Evolutionary conservation across 2,888 invertebrate genomes (phyloP), one percentile per base, ranked within the genome.

Genomic region (Dynastes grantii): DNA sequence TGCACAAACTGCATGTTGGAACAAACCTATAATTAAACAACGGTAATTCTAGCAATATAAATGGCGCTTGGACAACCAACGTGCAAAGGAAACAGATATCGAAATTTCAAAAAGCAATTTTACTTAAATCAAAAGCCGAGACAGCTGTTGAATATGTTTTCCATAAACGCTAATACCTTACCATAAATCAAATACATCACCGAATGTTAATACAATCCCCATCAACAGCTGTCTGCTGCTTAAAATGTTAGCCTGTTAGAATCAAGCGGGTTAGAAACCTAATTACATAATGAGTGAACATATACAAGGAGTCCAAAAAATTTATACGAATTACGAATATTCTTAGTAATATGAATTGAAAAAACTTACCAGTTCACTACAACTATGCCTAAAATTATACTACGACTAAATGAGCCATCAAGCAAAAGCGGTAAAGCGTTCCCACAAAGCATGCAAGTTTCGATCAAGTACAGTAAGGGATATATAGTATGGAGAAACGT

Each of bases 381-480:
- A 61, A 63, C 61, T 75, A 75, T 32, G 45, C 58, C 58, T 75
- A 75, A 75, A 75, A 75, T 71, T 71, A 71, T 55, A 55, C 73
- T 75, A 75, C 40, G 45, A 61, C 49, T 61, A 75, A 40, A 75
- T 75, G 73, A 75, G 73, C 61, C 61, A 61, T 75, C 45, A 75
- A 75, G 73, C 73, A 75, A 61, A 68, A 75, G 73, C 73, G 45
- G 49, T 75, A 75, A 75, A 75, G 73, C 73, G 45, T 75, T 75
- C 45, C 61, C 45, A 75, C 61, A 61, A 45, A 45, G 61, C 61
- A 61, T 61, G 61, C 61, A 61, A 37, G 61, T 11, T 61, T 75
- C 51, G 13, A 45, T 61, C 61, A 45, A 75, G 61, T 75, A 22
- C 61, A 75, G 49, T 61, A 73, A 68, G 22, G 49, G 40, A 51